Evolutionary conservation across 2,888 invertebrate genomes (phyloP).

Genomic region (Eremobia ochroleuca): DNA sequence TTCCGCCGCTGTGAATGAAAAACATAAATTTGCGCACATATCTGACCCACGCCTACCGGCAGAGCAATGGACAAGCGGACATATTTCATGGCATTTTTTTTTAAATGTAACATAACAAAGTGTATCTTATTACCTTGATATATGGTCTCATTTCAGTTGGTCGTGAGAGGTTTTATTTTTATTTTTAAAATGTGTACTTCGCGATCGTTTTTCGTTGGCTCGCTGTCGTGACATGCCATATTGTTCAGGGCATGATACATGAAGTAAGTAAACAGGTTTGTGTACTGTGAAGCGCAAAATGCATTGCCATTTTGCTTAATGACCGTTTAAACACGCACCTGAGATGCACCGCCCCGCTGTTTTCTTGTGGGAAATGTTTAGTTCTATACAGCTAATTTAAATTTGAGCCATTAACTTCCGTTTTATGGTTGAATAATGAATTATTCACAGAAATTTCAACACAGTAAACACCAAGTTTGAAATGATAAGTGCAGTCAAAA

Average conservation of each 20-base stretch:
- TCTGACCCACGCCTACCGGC: slow-evolving; percentile 89
- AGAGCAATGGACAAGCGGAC: slow-evolving; percentile 84
- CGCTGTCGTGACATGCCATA: slow-evolving; percentile 89
- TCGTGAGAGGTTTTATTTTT: slow-evolving; percentile 64
- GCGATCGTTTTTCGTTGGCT: slow-evolving; percentile 84
- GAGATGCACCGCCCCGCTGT: slow-evolving; percentile 59
- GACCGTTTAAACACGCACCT: slow-evolving; percentile 76
- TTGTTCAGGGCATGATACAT: slow-evolving; percentile 88
- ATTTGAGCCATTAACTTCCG: slow-evolving; percentile 15
- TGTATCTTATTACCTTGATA: slow-evolving; percentile 74
- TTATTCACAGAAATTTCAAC: background rate
- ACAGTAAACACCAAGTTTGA: background rate
- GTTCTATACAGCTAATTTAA: slow-evolving; percentile 55
- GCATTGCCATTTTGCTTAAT: slow-evolving; percentile 83
- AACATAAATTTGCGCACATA: slow-evolving; percentile 79
- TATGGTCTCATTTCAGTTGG: slow-evolving; percentile 76
- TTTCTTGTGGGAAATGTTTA: slow-evolving; percentile 79
- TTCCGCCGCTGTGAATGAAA: slow-evolving; percentile 74
- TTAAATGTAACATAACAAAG: slow-evolving; percentile 68
- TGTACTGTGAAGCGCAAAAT: slow-evolving; percentile 82
- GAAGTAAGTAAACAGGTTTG: slow-evolving; percentile 87
- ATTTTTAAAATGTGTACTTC: slow-evolving; percentile 79
- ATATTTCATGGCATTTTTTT: slow-evolving; percentile 86
- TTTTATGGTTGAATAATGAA: slow-evolving; percentile 3
- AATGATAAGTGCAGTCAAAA: background rate